Evolutionary conservation across 1,140 invertebrate genomes (phyloP), one percentile per base, ranked within the genome.

Genomic region (Stegodyphus dumicola): DNA sequence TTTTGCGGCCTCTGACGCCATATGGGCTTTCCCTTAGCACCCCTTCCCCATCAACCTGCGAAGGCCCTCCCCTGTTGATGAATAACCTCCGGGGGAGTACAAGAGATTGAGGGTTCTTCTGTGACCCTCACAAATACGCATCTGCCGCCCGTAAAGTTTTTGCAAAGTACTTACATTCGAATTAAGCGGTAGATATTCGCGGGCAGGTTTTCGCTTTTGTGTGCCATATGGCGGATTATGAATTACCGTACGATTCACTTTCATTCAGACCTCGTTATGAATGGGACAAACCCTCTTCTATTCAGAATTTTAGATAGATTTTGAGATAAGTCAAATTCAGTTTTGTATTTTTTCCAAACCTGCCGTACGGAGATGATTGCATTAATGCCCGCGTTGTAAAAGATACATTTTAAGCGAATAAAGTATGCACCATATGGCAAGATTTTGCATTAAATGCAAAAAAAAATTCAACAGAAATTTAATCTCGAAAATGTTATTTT

Each of bases 261-360:
- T 78, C 33, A 67, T 78, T 78, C 17, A 53, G 66, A 78, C 66
- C 65, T 53, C 15, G 65, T 78, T 67, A 67, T 64, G n/a, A 77
- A 66, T 49, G 48, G 15, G 52, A 78, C 13, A 2, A 7, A 56
- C 52, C 73, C 18, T 0, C 33, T 18, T 18, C 52, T 54, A 17
- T 18, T 75, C 54, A 33, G 52, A 33, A 54, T 75, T 75, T 75
- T 18, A 54, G 73, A 75, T 54, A 17, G 53, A 75, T 9, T 15
- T 11, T 9, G 56, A 60, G 56, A 60, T 60, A 60, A 60, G 56
- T 60, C 56, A 60, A 60, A 5, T 60, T 33, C 1, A 33, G 33
- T 33, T 33, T 33, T 33, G 1, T 33, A 33, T 33, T 33, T 33
- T 33, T 33, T 33, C 33, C 33, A 33, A 33, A 33, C 33, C 33